Evolutionary conservation across 2,113 vertebrate genomes (phyloP).

Genomic region (Anguilla rostrata): DNA sequence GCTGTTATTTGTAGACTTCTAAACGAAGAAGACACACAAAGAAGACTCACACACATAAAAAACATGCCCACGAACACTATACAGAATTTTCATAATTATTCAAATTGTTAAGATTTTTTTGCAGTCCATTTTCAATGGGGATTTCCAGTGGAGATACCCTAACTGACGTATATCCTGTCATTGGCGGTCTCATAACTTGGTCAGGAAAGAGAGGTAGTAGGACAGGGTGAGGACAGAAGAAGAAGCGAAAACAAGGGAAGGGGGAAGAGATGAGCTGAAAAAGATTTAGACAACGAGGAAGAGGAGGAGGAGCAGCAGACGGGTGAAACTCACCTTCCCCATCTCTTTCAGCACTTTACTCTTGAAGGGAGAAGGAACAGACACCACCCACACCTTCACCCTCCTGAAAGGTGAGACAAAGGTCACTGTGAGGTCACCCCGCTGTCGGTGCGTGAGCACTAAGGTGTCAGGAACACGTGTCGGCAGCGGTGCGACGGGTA

Average conservation of each 20-base stretch:
- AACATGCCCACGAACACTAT: neutral
- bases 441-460: neutral
- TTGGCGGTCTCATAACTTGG: too few species aligned
- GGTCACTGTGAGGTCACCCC: neutral
- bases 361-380: slow-evolving; percentile 13
- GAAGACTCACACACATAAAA: neutral
- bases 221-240: neutral
- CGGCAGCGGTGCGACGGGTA: neutral
- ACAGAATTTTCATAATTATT: neutral
- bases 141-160: too few species aligned
- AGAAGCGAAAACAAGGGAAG: neutral
- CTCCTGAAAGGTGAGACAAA: neutral
- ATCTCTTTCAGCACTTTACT: slow-evolving; percentile 16
- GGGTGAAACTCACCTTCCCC: neutral
- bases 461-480: neutral
- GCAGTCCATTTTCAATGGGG: too few species aligned
- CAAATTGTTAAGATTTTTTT: neutral
- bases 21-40: neutral
- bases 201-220: neutral
- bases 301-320: neutral
- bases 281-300: too few species aligned
- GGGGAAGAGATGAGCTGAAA: neutral
- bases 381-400: neutral
- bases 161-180: too few species aligned
- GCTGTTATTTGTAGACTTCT: neutral